Percentiles rank a stretch among this genome's conserved stretches.
Conservation (phyloP, 2,888 invertebrate species). For the Teinopalpus imperialis region DNA sequence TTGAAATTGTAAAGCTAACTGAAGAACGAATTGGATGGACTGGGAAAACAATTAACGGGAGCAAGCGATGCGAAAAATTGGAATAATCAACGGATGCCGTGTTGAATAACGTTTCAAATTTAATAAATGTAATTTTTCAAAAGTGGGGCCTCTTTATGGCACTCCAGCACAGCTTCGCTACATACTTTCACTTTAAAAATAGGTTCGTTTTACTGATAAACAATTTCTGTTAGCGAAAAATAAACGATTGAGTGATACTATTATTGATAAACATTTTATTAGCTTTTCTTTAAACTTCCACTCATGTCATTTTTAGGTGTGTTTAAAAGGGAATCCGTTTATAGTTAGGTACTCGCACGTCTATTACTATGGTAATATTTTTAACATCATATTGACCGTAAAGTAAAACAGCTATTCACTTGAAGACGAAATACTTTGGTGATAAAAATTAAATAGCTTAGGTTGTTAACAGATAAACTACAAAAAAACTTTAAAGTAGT, state of each 20-base stretch:
- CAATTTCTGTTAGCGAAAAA: constrained; percentile 19
- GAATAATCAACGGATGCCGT: constrained; percentile 64
- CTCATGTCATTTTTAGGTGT: constrained; percentile 5
- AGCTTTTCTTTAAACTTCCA: constrained; percentile 4
- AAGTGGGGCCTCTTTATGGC: constrained; percentile 41
- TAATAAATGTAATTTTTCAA: constrained; percentile 63
- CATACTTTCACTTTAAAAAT: constrained; percentile 18
- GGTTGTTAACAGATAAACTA: too few species aligned
- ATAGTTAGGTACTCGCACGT: too few species aligned
- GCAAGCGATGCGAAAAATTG: constrained; percentile 65
- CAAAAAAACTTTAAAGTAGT: too few species aligned
- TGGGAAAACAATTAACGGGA: constrained; percentile 72
- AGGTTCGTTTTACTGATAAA: constrained; percentile 17
- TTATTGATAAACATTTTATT: constrained; percentile 13
- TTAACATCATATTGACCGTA: too few species aligned
- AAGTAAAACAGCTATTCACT: too few species aligned
- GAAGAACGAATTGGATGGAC: constrained; percentile 69
- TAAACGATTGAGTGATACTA: constrained; percentile 18
- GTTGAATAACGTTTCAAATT: constrained; percentile 55
- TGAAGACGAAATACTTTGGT: too few species aligned
- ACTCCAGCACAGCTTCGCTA: constrained; percentile 29
- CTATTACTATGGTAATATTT: too few species aligned
- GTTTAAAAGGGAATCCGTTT: constrained; percentile 1
- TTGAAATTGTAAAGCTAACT: constrained; percentile 77
- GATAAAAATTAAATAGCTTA: too few species aligned